Evolutionary conservation across 2,888 invertebrate genomes (phyloP).

Genomic region (Cephus pygmeus): DNA sequence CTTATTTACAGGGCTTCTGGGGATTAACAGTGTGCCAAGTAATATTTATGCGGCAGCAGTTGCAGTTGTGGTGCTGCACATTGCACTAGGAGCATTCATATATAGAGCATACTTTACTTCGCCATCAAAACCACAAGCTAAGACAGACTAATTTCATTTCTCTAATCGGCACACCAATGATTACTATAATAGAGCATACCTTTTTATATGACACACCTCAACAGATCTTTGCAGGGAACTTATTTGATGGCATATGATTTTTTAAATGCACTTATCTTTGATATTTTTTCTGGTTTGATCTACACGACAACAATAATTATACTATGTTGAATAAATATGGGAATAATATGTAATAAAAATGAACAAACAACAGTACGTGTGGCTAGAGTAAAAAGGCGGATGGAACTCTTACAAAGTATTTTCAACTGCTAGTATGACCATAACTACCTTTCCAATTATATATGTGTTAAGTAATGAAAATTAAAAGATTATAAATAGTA

Average conservation of each 20-base stretch:
- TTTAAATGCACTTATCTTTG: neutral
- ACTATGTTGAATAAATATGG: neutral
- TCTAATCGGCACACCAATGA: neutral
- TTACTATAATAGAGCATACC: neutral
- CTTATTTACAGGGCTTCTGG: conserved; percentile 67
- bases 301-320: neutral
- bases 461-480: neutral
- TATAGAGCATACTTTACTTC: conserved; percentile 78
- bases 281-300: neutral
- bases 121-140: conserved; percentile 41
- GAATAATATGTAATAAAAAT: neutral
- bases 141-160: conserved; percentile 45
- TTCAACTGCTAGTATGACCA: neutral
- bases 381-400: neutral
- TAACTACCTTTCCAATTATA: neutral
- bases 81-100: conserved; percentile 82
- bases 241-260: neutral
- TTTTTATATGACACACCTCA: neutral
- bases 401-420: neutral
- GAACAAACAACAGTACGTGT: neutral
- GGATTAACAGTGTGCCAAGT: conserved; percentile 70
- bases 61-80: conserved; percentile 79
- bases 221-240: neutral
- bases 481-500: neutral
- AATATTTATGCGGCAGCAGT: conserved; percentile 84